Evolutionary conservation across 2,797 vertebrate genomes (phyloP).

Genomic region (Anolis apletophallus): DNA sequence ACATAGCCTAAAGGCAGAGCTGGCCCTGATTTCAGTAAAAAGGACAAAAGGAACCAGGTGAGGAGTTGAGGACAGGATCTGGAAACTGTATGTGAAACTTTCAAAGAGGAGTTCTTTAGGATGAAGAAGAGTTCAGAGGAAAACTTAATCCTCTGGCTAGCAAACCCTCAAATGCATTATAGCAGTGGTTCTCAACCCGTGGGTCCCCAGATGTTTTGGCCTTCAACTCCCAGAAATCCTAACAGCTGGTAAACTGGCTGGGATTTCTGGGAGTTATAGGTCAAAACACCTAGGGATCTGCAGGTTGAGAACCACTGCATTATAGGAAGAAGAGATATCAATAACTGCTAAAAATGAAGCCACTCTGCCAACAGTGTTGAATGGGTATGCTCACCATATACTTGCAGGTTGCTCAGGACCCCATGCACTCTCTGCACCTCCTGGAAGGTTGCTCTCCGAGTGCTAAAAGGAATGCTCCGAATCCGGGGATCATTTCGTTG

Average conservation of each 20-base stretch:
- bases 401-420: slow-evolving; percentile 82
- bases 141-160: neutral
- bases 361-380: neutral
- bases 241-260: too few relatives aligned
- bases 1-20: too few relatives aligned
- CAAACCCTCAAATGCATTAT: neutral
- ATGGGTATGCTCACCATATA: slow-evolving; percentile 83
- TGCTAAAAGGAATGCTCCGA: slow-evolving; percentile 86
- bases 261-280: too few relatives aligned
- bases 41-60: neutral
- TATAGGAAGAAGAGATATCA: neutral
- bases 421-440: slow-evolving; percentile 87
- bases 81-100: neutral
- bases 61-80: neutral
- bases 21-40: neutral
- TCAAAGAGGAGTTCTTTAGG: neutral
- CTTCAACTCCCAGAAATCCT: too few relatives aligned
- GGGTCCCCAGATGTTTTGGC: too few relatives aligned
- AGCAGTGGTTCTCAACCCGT: too few relatives aligned
- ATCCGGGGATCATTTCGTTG: slow-evolving; percentile 83
- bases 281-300: too few relatives aligned
- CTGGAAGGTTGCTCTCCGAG: slow-evolving; percentile 90
- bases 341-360: neutral
- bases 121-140: neutral
- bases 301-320: neutral